phyloP scores from a whole-genome alignment of 2,888 invertebrate species.

The Pristionchus exspectatus region DNA sequence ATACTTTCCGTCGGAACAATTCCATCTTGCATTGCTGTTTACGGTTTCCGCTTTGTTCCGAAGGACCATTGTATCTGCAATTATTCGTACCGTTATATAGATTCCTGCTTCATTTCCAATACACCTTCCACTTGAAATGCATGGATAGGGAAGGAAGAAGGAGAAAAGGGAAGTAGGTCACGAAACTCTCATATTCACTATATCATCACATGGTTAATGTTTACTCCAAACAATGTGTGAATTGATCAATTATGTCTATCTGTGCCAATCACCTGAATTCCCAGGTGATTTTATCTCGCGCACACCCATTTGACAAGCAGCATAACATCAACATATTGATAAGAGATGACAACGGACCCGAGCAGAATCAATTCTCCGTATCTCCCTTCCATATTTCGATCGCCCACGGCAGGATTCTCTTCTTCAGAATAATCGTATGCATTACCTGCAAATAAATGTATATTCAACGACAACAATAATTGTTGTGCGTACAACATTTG shows the following conservation, averaged over 20 bases:
- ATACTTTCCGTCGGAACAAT: conserved; percentile 40
- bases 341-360: conserved; percentile 63
- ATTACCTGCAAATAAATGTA: conserved; percentile 32
- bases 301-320: neutral
- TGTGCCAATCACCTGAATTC: conserved; percentile 54
- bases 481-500: neutral
- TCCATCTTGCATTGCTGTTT: conserved; percentile 55
- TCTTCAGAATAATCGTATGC: conserved; percentile 51
- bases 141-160: neutral
- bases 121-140: conserved; percentile 1
- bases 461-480: neutral
- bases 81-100: neutral
- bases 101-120: neutral
- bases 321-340: conserved; percentile 35
- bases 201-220: neutral
- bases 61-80: conserved; percentile 55
- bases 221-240: neutral
- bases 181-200: neutral
- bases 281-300: conserved; percentile 11
- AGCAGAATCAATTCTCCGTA: conserved; percentile 76
- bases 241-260: neutral
- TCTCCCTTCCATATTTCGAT: conserved; percentile 62
- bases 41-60: conserved; percentile 40
- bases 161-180: conserved; percentile 8
- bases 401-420: conserved; percentile 57